Evolutionary conservation across 2,797 vertebrate species (phyloP).

Genomic region (Pitangus sulphuratus): DNA sequence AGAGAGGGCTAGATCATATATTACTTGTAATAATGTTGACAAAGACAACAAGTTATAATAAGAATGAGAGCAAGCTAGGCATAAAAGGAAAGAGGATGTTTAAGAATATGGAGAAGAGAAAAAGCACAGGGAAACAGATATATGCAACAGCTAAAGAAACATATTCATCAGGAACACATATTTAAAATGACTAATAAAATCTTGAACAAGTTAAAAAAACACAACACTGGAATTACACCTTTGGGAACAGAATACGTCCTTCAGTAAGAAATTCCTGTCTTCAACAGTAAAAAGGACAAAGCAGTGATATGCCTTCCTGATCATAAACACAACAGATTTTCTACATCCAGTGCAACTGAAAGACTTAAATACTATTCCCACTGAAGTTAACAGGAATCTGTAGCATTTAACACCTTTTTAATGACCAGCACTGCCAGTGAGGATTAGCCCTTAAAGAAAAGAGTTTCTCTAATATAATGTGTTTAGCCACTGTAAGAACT

Average conservation of each 20-base stretch:
- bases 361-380: conserved; percentile 47
- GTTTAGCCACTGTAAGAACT: background rate
- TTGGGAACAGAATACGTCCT: background rate
- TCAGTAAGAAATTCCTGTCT: background rate
- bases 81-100: background rate
- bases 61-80: background rate
- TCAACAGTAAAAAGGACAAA: background rate
- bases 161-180: background rate
- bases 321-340: background rate
- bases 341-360: conserved; percentile 7
- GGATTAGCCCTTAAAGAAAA: conserved; percentile 11
- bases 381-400: conserved; percentile 4
- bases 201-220: background rate
- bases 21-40: background rate
- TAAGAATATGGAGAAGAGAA: background rate
- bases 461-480: background rate
- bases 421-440: background rate
- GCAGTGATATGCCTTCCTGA: background rate
- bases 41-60: conserved; percentile 1
- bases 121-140: background rate
- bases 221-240: background rate
- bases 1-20: background rate
- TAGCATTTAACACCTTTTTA: conserved; percentile 36
- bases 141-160: background rate
- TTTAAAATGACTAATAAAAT: background rate